Percentiles rank a stretch among this genome's conserved stretches.
Evolutionary conservation across 2,113 vertebrate genomes (phyloP).

Genomic region (Nestor notabilis): DNA sequence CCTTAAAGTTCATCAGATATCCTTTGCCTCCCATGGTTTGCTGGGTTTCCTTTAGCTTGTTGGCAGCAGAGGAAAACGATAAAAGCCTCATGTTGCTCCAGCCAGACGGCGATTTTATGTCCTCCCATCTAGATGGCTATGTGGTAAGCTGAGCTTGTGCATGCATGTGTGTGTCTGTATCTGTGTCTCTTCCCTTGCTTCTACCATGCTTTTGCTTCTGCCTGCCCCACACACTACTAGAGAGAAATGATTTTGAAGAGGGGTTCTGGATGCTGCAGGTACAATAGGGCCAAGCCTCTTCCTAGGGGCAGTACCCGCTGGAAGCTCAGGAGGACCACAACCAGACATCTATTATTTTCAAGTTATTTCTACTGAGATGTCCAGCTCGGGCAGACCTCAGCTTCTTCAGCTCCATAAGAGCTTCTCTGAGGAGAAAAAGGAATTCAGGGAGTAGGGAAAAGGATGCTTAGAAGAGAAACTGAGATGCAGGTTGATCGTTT

Average conservation of each 20-base stretch:
- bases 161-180: fast-evolving
- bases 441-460: background rate
- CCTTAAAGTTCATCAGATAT: background rate
- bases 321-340: background rate
- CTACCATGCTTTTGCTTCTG: background rate
- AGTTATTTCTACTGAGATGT: background rate
- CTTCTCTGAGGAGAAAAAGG: background rate
- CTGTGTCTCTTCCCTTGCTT: background rate
- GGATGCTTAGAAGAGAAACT: background rate
- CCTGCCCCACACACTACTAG: fast-evolving
- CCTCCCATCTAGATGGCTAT: background rate
- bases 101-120: background rate
- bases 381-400: background rate
- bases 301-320: fast-evolving
- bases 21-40: background rate
- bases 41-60: background rate
- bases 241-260: background rate
- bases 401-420: background rate
- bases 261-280: background rate
- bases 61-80: slow-evolving; percentile 1
- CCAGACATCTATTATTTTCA: background rate
- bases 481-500: background rate
- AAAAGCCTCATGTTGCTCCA: background rate
- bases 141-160: background rate
- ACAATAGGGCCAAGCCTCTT: background rate